Percentiles rank a stretch among this genome's conserved stretches.
phyloP scores from a whole-genome alignment of 2,797 vertebrate species.

The Arctocebus calabarensis region DNA sequence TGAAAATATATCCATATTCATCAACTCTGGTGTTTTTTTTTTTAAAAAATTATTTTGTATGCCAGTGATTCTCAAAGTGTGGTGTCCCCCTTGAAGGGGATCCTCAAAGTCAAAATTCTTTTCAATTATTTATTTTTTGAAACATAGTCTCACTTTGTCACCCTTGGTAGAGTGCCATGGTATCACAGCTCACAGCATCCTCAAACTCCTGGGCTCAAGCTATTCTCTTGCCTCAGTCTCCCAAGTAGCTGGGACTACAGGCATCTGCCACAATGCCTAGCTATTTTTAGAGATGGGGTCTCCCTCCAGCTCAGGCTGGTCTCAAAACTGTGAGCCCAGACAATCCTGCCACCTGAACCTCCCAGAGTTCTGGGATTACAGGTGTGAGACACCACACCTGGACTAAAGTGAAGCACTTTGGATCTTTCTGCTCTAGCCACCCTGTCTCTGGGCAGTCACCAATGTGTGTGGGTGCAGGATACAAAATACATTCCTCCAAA shows the following conservation, averaged over 20 bases:
- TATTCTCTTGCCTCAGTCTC: too few relatives aligned
- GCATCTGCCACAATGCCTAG: too few relatives aligned
- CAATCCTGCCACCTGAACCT: too few relatives aligned
- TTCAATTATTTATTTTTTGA: background rate
- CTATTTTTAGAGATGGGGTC: too few relatives aligned
- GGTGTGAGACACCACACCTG: background rate
- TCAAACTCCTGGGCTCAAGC: too few relatives aligned
- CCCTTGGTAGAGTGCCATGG: too few relatives aligned
- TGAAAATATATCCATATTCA: conserved; percentile 22
- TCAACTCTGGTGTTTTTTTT: background rate
- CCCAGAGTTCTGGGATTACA: too few relatives aligned
- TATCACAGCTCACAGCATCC: too few relatives aligned
- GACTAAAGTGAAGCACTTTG: background rate
- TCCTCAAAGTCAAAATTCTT: background rate
- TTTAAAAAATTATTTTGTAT: background rate
- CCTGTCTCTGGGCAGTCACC: background rate
- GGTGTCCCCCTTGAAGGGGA: background rate
- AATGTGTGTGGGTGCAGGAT: background rate
- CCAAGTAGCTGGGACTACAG: too few relatives aligned
- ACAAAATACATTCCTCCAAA: background rate
- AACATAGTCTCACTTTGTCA: too few relatives aligned
- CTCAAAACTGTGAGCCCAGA: too few relatives aligned
- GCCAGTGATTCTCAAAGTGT: background rate
- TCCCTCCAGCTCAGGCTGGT: too few relatives aligned
- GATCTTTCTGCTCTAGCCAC: background rate